Evolutionary conservation across 1,140 invertebrate genomes (phyloP), one percentile per base, ranked within the genome.

Genomic region (Callitettix versicolor): DNA sequence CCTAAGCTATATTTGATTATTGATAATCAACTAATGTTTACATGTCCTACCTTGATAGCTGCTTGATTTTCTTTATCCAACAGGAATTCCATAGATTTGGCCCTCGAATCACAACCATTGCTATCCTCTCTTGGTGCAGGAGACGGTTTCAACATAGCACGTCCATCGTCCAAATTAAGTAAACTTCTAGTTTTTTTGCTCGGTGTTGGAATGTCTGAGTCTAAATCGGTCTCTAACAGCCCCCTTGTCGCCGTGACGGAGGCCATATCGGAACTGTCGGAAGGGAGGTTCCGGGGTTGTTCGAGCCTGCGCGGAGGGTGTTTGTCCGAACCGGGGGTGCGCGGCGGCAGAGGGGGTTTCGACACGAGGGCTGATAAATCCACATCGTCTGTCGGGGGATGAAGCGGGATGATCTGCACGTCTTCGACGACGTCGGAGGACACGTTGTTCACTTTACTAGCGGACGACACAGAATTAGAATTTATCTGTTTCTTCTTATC

Each of bases 1-100:
- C 3, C 26, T 30, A 30, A 4, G 9, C 9, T 30, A 30, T 30
- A 30, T 30, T 30, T 30, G n/a, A n/a, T 44, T 15, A 1, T 44
- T 18, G 3, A 21, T 44, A 12, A 18, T 21, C 3, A 18, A 3
- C 6, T 38, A 24, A 47, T 33, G 14, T 53, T 38, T 34, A 57
- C 6, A 47, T 12, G 22, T 73, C 76, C 78, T 65, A 86, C 84
- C 83, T 85, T 78, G 57, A 81, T 77, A 60, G 81, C 79, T 62
- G 79, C 81, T 65, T 86, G 78, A 72, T 90, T 91, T 65, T 90
- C 86, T 72, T 89, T 91, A 72, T 91, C 88, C 65, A 93, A 79
- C 64, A 93, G 80, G 74, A 91, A 92, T 78, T 93, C 89, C 88
- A 93, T 91, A 72, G 86, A 89, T 73, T 90, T 90, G 75, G 88